Conservation (phyloP, 2,113 vertebrate genomes). For the Procapra przewalskii region DNA sequence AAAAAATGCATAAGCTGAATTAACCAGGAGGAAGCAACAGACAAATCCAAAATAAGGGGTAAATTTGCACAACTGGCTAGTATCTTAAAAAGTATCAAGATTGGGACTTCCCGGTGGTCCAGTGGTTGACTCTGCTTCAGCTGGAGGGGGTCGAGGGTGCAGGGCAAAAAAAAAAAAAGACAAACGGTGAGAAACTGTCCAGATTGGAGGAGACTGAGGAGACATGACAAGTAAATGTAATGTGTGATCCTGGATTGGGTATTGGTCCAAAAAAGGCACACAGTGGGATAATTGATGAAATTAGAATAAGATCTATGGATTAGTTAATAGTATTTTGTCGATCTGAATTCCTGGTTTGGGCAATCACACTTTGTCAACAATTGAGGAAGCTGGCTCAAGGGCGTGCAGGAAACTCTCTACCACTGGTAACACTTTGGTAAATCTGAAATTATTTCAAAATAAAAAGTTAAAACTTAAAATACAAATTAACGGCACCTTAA, state of each 20-base stretch:
- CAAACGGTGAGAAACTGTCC: neutral
- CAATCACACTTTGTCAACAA: neutral
- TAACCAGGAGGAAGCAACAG: neutral
- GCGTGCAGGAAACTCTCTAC: neutral
- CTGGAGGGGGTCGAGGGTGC: neutral
- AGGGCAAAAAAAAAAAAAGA: neutral
- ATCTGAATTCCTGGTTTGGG: neutral
- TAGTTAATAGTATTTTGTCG: neutral
- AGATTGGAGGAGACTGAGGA: neutral
- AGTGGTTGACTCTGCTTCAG: neutral
- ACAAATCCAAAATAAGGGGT: neutral
- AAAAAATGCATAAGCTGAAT: neutral
- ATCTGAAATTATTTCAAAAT: constrained; percentile 24
- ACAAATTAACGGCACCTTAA: neutral
- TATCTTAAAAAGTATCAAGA: neutral
- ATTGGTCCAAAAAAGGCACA: neutral
- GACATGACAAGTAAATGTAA: neutral
- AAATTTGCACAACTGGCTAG: neutral
- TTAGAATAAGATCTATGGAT: neutral
- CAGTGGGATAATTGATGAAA: neutral
- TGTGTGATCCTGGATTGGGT: neutral
- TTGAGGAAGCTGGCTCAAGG: neutral
- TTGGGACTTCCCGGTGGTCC: neutral
- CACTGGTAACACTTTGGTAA: neutral
- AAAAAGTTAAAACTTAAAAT: constrained; percentile 25